Evolutionary conservation across 35 echinoderm and acorn worm species (phyloP).

Genomic region (Stichopus chloronotus): DNA sequence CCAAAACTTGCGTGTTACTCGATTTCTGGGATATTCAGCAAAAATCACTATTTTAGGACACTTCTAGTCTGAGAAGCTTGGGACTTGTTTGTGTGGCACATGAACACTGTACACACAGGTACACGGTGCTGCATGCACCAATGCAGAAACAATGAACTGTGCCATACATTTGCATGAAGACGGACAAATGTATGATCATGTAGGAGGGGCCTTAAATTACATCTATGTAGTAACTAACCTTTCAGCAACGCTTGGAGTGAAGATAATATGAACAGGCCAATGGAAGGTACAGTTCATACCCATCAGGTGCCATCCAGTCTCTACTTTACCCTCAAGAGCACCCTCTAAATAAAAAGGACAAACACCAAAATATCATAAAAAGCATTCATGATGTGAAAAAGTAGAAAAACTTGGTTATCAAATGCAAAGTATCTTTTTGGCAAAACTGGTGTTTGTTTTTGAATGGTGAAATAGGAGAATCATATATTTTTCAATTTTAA

Average conservation of each 20-base stretch:
- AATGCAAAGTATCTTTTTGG: too few relatives aligned
- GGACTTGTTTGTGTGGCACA: background rate
- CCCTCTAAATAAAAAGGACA: background rate
- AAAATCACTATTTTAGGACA: too few relatives aligned
- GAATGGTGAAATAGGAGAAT: too few relatives aligned
- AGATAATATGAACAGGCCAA: constrained; percentile 94
- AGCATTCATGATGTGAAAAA: too few relatives aligned
- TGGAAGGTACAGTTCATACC: constrained; percentile 87
- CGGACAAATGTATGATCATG: background rate
- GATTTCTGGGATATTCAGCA: too few relatives aligned
- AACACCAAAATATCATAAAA: too few relatives aligned
- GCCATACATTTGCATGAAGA: background rate
- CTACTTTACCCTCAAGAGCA: constrained; percentile 39
- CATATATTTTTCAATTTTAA: too few relatives aligned
- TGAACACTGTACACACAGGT: too few relatives aligned
- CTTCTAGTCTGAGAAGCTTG: too few relatives aligned
- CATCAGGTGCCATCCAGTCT: constrained; percentile 81
- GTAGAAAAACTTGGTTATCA: too few relatives aligned
- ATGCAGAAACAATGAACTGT: background rate
- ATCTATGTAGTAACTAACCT: constrained; percentile 63
- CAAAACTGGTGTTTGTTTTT: too few relatives aligned
- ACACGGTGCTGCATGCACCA: background rate
- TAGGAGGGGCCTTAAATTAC: background rate
- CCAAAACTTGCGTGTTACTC: too few relatives aligned
- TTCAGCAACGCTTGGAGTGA: constrained; percentile 79